Percentiles rank a stretch among this genome's conserved stretches.
Evolutionary conservation across 2,113 vertebrate genomes (phyloP).

Genomic region (Oophaga pumilio): DNA sequence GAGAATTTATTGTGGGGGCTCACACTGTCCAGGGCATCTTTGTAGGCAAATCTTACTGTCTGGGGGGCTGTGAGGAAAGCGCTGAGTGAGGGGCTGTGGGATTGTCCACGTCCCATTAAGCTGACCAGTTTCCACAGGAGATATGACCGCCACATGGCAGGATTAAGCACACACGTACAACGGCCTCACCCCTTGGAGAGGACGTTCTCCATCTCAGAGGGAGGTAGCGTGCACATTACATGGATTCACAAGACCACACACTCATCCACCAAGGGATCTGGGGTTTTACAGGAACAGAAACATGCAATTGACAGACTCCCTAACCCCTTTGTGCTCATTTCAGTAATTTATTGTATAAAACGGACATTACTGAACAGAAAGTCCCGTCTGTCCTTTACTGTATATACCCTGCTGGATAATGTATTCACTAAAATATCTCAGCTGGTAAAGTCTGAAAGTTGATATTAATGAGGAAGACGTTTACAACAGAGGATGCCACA

Average conservation of each 20-base stretch:
- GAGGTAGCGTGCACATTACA: not conserved
- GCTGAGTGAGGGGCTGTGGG: no score
- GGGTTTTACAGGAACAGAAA: not conserved
- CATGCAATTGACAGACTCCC: not conserved
- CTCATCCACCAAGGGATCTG: not conserved
- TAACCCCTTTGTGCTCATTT: not conserved
- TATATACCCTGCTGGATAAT: not conserved
- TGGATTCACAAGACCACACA: not conserved
- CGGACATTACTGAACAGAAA: not conserved
- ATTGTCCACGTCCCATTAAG: no score
- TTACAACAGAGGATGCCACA: no score
- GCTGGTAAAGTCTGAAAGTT: not conserved
- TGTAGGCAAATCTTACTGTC: no score
- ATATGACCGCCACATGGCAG: no score
- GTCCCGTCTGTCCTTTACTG: not conserved
- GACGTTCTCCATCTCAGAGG: not conserved
- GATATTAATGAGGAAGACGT: no score
- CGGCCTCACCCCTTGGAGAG: not conserved
- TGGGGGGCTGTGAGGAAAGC: no score
- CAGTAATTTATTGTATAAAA: not conserved
- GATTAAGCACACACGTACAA: not conserved
- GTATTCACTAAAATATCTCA: not conserved
- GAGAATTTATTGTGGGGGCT: no score
- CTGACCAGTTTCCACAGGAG: no score
- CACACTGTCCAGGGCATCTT: no score